These are phyloP conservation scores for Willisornis vidua DNA, from an alignment of 2,113 vertebrate genomes.

Conservation along the genomic window DNA sequence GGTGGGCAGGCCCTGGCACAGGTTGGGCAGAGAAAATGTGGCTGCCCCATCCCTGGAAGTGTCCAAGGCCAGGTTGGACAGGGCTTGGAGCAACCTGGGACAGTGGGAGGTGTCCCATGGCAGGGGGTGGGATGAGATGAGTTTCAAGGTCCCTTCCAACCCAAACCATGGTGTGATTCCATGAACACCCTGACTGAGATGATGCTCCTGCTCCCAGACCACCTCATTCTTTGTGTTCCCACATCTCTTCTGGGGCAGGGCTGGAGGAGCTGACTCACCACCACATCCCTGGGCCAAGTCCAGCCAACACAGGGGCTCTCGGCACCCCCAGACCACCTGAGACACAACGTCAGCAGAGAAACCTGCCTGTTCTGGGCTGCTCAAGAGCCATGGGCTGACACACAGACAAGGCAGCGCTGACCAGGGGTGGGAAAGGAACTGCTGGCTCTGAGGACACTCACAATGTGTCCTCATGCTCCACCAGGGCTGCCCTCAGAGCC, in stretches of 20 bases:
- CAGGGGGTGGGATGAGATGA: too few relatives aligned
- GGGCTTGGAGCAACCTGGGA: background rate
- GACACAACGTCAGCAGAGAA: background rate
- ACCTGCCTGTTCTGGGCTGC: background rate
- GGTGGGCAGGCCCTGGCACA: background rate
- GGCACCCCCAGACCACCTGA: background rate
- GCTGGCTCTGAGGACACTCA: background rate
- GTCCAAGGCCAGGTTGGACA: background rate
- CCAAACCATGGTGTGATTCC: background rate
- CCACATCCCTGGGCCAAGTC: background rate
- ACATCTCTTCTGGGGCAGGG: accelerated
- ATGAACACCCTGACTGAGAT: background rate
- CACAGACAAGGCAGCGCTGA: background rate
- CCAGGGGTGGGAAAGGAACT: background rate
- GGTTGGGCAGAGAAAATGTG: background rate
- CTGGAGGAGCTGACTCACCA: background rate
- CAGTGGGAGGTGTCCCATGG: background rate
- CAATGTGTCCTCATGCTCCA: background rate
- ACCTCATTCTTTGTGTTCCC: background rate
- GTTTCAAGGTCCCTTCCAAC: background rate
- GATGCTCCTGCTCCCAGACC: background rate
- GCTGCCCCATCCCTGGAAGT: background rate
- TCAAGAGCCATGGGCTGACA: background rate
- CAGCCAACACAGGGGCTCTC: background rate
- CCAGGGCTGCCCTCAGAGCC: background rate